phyloP scores from a whole-genome alignment of 2,113 vertebrate genomes.

The Epinephelus cyanopodus region DNA sequence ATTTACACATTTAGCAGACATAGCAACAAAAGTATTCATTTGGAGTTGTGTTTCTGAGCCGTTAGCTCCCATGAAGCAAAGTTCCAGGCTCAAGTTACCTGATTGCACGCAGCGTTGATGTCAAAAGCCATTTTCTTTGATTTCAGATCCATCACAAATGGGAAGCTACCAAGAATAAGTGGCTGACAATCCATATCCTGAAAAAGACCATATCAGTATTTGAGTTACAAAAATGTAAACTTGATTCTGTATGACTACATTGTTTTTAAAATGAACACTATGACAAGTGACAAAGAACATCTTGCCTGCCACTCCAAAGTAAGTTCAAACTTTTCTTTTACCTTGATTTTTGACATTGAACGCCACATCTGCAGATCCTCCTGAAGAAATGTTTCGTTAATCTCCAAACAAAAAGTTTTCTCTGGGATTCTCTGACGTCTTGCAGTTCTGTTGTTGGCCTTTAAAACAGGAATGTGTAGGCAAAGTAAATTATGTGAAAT shows the following conservation, averaged over 20 bases:
- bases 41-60: too few relatives aligned
- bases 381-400: fast-evolving
- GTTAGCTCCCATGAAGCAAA: not conserved
- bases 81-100: conserved; percentile 9
- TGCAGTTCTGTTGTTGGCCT: conserved; percentile 62
- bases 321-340: not conserved
- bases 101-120: fast-evolving
- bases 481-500: not conserved
- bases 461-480: not conserved
- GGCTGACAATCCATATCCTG: not conserved
- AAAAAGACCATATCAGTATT: not conserved
- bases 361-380: not conserved
- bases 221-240: not conserved
- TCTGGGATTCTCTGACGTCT: conserved; percentile 34
- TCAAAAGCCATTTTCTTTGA: conserved; percentile 62
- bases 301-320: not conserved
- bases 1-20: too few relatives aligned
- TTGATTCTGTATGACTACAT: not conserved
- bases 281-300: not conserved
- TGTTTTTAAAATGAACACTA: not conserved
- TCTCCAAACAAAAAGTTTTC: conserved; percentile 27
- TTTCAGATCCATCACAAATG: conserved; percentile 71
- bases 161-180: conserved; percentile 55
- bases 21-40: not conserved
- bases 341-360: not conserved